Percentiles rank a stretch among this genome's conserved stretches.
Conservation (phyloP, 2,888 invertebrate genomes). For the Pinctada fucata region DNA sequence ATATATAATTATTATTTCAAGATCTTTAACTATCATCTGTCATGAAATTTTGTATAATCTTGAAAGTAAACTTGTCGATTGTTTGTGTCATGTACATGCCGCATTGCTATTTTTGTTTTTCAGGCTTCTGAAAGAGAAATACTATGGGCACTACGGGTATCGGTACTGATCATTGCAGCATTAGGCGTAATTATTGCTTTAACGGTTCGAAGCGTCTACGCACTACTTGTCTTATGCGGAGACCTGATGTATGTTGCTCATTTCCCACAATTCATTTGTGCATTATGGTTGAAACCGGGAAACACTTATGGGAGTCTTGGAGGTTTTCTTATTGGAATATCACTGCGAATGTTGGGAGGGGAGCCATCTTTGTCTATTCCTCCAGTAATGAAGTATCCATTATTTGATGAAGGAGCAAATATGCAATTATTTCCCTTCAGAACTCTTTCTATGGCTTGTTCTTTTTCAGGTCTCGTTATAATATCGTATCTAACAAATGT, state of each 20-base stretch:
- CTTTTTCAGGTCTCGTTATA: conserved; percentile 37
- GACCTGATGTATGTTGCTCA: conserved; percentile 61
- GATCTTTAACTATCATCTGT: too few species aligned
- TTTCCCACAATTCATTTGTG: conserved; percentile 60
- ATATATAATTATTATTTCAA: too few species aligned
- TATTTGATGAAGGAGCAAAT: conserved; percentile 37
- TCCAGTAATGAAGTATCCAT: conserved; percentile 47
- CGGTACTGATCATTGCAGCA: conserved; percentile 48
- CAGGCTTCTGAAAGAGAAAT: conserved; percentile 58
- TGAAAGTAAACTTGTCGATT: not conserved
- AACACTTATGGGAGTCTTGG: conserved; percentile 61
- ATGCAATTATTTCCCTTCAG: conserved; percentile 57
- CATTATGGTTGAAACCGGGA: conserved; percentile 49
- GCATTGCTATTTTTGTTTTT: conserved; percentile 9
- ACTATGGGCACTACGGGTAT: conserved; percentile 54
- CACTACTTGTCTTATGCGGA: conserved; percentile 54
- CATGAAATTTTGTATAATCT: too few species aligned
- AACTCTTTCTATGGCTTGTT: conserved; percentile 52
- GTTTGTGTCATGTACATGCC: not conserved
- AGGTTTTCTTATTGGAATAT: conserved; percentile 84
- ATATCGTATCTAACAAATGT: conserved; percentile 46
- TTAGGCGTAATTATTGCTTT: conserved; percentile 54
- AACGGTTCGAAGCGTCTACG: conserved; percentile 54
- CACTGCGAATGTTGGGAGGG: conserved; percentile 88
- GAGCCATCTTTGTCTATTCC: conserved; percentile 86